phyloP scores from a whole-genome alignment of 2,113 vertebrate species.

The Ageneiosus marmoratus region DNA sequence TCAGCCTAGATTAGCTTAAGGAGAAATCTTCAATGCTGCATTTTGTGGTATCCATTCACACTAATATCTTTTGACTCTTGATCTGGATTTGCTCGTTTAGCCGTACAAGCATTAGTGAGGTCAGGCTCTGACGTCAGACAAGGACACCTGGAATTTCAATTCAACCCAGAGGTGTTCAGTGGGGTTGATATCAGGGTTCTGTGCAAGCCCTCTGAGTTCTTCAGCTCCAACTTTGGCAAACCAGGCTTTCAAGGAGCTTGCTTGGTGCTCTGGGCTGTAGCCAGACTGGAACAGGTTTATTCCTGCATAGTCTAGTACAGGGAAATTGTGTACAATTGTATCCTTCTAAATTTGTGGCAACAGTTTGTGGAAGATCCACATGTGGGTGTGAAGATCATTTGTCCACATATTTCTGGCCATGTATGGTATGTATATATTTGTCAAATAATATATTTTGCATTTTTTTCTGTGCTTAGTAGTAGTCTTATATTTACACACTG shows the following conservation, averaged over 20 bases:
- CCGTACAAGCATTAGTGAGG: background rate
- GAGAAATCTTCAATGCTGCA: background rate
- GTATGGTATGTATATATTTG: background rate
- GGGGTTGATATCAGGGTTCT: background rate
- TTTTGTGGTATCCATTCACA: background rate
- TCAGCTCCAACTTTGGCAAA: too few species aligned
- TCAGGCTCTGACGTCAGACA: background rate
- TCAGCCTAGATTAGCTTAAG: background rate
- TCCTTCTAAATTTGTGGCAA: background rate
- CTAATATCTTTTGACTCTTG: background rate
- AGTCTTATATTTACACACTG: too few species aligned
- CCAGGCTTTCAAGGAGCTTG: background rate
- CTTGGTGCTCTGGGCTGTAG: background rate
- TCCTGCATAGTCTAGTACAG: background rate
- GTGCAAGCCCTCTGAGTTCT: too few species aligned
- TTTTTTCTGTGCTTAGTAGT: too few species aligned
- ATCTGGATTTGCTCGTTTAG: background rate
- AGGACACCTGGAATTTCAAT: background rate
- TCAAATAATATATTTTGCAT: background rate
- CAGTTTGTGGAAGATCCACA: background rate
- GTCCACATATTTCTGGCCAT: conserved; percentile 2
- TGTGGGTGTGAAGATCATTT: background rate
- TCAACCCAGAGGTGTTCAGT: background rate
- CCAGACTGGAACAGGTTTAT: background rate
- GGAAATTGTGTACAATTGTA: background rate